Conservation (phyloP, 2,113 vertebrate species). For the Sander lucioperca region DNA sequence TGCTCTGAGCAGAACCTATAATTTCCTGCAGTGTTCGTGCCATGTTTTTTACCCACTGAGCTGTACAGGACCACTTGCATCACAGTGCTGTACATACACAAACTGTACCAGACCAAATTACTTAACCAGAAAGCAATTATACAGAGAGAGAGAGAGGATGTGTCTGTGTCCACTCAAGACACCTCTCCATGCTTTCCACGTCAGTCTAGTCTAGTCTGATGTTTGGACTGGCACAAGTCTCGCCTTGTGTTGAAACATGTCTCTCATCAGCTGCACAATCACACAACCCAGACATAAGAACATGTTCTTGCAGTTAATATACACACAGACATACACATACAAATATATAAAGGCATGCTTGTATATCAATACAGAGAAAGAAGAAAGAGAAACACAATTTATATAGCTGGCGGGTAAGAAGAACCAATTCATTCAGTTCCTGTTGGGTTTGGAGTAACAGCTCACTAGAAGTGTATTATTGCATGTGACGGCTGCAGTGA, state of each 20-base stretch:
- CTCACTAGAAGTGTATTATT: conserved; percentile 2
- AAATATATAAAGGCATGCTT: not conserved
- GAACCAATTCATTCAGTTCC: not conserved
- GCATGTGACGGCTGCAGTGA: conserved; percentile 13
- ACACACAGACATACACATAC: not conserved
- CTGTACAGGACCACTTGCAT: not conserved
- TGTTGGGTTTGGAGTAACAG: not conserved
- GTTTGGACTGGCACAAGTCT: conserved; percentile 41
- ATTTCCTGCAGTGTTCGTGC: too few relatives aligned
- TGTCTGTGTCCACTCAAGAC: conserved; percentile 33
- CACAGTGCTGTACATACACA: not conserved
- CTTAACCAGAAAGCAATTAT: conserved; percentile 18
- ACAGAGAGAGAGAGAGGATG: not conserved
- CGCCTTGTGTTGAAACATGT: conserved; percentile 28
- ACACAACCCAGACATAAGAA: conserved; percentile 13
- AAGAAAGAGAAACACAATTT: not conserved
- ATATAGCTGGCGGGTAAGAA: not conserved
- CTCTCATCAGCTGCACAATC: conserved; percentile 31
- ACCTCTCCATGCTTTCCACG: conserved; percentile 4
- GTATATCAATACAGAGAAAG: conserved; percentile 3
- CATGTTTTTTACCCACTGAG: not conserved
- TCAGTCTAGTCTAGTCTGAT: conserved; percentile 19
- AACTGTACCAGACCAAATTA: conserved; percentile 15
- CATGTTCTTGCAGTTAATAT: not conserved
- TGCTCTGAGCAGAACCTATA: too few relatives aligned